phyloP scores from a whole-genome alignment of 2,888 invertebrate genomes.

The Caenorhabditis panamensis region DNA sequence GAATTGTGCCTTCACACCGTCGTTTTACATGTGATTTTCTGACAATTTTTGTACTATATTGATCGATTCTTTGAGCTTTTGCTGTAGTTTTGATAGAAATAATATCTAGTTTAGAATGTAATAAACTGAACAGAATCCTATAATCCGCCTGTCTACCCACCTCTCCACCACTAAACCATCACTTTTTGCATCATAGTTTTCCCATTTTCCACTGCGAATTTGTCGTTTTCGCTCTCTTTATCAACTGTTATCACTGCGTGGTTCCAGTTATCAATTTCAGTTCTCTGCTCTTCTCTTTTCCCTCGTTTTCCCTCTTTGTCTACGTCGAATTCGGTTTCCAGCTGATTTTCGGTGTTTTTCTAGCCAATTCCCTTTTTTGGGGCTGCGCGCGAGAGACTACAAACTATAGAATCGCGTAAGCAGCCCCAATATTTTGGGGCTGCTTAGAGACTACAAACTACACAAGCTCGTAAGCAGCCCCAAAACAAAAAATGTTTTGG shows the following conservation, averaged over 20 bases:
- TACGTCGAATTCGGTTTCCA: background rate
- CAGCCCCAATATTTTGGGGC: too few species aligned
- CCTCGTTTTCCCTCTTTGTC: background rate
- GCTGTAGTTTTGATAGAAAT: slow-evolving; percentile 1
- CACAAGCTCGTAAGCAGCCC: too few species aligned
- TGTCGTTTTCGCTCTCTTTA: background rate
- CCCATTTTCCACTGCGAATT: slow-evolving; percentile 1
- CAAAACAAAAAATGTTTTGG: too few species aligned
- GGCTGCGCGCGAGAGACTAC: too few species aligned
- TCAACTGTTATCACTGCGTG: slow-evolving; percentile 9
- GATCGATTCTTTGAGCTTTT: background rate
- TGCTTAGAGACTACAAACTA: too few species aligned
- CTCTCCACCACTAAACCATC: background rate
- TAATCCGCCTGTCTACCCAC: slow-evolving; percentile 1
- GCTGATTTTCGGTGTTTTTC: too few species aligned
- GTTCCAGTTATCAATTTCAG: slow-evolving; percentile 14
- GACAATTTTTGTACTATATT: slow-evolving; percentile 5
- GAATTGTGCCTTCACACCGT: slow-evolving; percentile 10
- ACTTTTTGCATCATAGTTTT: slow-evolving; percentile 41
- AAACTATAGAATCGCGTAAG: too few species aligned
- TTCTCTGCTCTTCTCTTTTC: background rate
- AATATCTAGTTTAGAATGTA: background rate
- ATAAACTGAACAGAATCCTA: background rate
- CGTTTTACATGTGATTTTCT: too few species aligned
- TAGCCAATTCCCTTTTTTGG: too few species aligned